phyloP scores from a whole-genome alignment of 92 coral and sea anemone species.

The Siderastrea siderea region DNA sequence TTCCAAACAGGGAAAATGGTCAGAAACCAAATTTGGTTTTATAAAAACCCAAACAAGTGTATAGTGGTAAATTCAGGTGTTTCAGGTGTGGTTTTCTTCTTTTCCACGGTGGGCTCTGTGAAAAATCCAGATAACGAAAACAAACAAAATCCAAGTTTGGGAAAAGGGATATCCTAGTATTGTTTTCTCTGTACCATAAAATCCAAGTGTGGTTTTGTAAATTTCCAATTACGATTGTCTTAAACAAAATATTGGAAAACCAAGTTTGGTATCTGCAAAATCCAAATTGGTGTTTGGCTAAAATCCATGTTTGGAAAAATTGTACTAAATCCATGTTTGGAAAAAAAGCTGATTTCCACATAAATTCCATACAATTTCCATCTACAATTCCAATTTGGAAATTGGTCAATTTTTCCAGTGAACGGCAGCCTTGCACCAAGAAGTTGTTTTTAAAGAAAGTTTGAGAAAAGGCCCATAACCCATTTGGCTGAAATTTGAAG shows the following conservation, averaged over 20 bases:
- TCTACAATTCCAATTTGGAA: conserved; percentile 24
- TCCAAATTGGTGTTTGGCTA: conserved; percentile 28
- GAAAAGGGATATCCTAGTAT: conserved; percentile 20
- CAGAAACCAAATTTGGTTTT: conserved; percentile 34
- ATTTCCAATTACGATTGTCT: conserved; percentile 7
- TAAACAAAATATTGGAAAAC: conserved; percentile 17
- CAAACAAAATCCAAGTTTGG: conserved; percentile 2
- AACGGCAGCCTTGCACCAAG: too few relatives aligned
- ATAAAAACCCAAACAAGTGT: conserved; percentile 18
- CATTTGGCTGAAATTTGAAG: too few relatives aligned
- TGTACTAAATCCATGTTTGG: conserved; percentile 38
- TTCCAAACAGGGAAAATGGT: conserved; percentile 25
- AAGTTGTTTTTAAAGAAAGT: too few relatives aligned
- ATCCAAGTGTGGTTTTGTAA: conserved; percentile 6
- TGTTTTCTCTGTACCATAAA: not conserved
- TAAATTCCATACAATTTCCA: conserved; percentile 33
- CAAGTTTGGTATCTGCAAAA: conserved; percentile 27
- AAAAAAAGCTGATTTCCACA: conserved; percentile 34
- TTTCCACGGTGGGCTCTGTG: conserved; percentile 32
- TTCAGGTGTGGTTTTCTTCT: conserved; percentile 9
- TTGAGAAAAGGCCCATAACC: too few relatives aligned
- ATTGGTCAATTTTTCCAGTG: conserved; percentile 41
- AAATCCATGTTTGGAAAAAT: conserved; percentile 42
- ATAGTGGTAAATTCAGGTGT: conserved; percentile 6
- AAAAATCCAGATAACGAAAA: conserved; percentile 10